Base-by-base conservation (phyloP, 2,888 invertebrate species). In the Leucoptera coffeella region DNA sequence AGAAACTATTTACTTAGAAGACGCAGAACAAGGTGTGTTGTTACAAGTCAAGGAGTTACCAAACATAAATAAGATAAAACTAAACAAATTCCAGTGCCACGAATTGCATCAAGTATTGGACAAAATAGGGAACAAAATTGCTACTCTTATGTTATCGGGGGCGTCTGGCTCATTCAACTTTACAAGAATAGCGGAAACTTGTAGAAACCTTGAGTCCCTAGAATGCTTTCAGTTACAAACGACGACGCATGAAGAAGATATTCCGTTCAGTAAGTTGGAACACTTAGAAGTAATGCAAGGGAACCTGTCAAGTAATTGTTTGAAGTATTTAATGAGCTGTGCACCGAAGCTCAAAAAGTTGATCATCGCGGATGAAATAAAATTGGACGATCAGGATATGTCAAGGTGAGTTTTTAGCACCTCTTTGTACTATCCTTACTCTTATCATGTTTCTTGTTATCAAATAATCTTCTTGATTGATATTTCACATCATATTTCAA, bases 171-270 rank as follows among this genome's bases (percentile, higher is more conserved):
- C 73, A 5, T 57, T 79, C 32, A 78, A 79, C 36, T 61, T 78
- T 30, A 75, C 75, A 4, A 65, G 73, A 36, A 59, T 78, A 46
- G 74, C 75, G 9, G 69, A 75, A 29, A 58, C 73, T 2, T 78
- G 78, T 32, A 74, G 78, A 6, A 73, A 75, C 35, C 45, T 83
- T 17, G 59, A 73, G 29, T 76, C 74, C 32, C 46, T 83, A 33
- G 82, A 82, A 42, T 80, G 77, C 39, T 82, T 77, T 40, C 77
- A 80, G 49, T 74, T 81, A 45, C 78, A 77, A 28, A 71, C 78
- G 3, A 56, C 77, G 9, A 74, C 75, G 4, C 74, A 75, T 41
- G 57, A 69, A 33, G 60, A 69, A 34, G 65, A 77, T 43, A 54
- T 69, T 31, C 61, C 76, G 25, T 76, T 82, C 52, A 64, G 71